Evolutionary conservation across 2,113 vertebrate genomes (phyloP), one percentile per base, ranked within the genome.

Genomic region (Campylomormyrus tamandua): DNA sequence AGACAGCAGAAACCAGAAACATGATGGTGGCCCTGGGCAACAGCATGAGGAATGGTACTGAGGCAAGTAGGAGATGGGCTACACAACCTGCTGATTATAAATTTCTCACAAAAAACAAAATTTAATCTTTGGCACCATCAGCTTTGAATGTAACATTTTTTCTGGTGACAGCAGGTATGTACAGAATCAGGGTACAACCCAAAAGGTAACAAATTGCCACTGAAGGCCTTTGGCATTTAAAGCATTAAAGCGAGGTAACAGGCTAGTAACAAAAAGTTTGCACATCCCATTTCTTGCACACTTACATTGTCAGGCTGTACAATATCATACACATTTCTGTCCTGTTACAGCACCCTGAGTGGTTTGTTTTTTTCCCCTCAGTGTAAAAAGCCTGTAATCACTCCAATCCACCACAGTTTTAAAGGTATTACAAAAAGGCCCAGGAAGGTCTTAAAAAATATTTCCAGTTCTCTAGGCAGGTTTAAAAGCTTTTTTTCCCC

Each of bases 301-400:
- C 45, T 49, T 27, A 86, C 42, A 86, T 86, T 35, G 74, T 80
- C 85, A 87, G 50, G 50, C 49, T 53, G 9, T 52, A 87, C 50
- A 87, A 87, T 87, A 62, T 88, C 39, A 13, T 88, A 58, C 87
- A 88, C 48, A 88, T 45, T 88, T 46, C 10, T 62, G 48, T 13
- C 53, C 52, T 35, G 42, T 88, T 88, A 88, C 42, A 62, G 45
- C 62, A 27, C 6, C 45, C 39, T 49, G 39, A 88, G 56, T 66
- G 35, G 53, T 88, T n/a, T 27, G 50, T 42, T 88, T 50, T 50
- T 88, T 70, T 27, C 42, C 42, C 62, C n/a, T 27, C 70, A 52
- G 27, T 89, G 88, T 77, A 89, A 77, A 89, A 77, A 49, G 88
- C 88, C 66, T 80, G 39, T 89, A 56, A 89, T 89, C 77, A 89